Percentiles rank a stretch among this genome's conserved stretches.
Evolutionary conservation across 1,140 invertebrate species (phyloP).

Genomic region (Conopomorpha cramerella): DNA sequence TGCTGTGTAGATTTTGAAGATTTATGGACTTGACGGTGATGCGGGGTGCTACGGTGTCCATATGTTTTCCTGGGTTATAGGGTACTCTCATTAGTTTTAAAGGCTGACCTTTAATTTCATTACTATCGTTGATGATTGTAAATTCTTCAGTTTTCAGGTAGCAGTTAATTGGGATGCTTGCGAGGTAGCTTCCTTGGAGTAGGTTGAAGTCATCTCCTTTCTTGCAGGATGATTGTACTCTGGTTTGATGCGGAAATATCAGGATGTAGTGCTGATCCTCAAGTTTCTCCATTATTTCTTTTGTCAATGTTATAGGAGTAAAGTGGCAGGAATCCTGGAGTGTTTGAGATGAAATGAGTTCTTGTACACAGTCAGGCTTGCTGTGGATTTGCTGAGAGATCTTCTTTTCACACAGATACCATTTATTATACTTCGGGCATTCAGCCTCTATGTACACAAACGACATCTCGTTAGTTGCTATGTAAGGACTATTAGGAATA

Average conservation of each 20-base stretch:
- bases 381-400: not conserved
- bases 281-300: not conserved
- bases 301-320: not conserved
- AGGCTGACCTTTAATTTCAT: too few relatives aligned
- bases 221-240: not conserved
- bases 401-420: slow-evolving; percentile 3
- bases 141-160: slow-evolving; percentile 1
- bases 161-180: slow-evolving; percentile 1
- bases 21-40: too few relatives aligned
- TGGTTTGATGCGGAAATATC: slow-evolving; percentile 1
- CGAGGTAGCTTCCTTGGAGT: slow-evolving; percentile 1
- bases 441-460: slow-evolving; percentile 6
- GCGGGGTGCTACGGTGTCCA: too few relatives aligned
- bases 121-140: slow-evolving; percentile 1
- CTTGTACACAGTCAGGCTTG: slow-evolving; percentile 1
- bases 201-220: not conserved
- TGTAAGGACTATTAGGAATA: slow-evolving; percentile 1
- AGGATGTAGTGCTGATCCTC: slow-evolving; percentile 2
- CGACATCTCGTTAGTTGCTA: slow-evolving; percentile 2
- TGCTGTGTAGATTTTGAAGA: too few relatives aligned
- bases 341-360: not conserved
- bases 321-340: not conserved
- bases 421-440: slow-evolving; percentile 1
- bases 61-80: too few relatives aligned
- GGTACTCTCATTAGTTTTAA: too few relatives aligned